These are phyloP conservation scores for Argyra leucocephala DNA, from an alignment of 2,888 invertebrate species.

Conservation along the genomic window DNA sequence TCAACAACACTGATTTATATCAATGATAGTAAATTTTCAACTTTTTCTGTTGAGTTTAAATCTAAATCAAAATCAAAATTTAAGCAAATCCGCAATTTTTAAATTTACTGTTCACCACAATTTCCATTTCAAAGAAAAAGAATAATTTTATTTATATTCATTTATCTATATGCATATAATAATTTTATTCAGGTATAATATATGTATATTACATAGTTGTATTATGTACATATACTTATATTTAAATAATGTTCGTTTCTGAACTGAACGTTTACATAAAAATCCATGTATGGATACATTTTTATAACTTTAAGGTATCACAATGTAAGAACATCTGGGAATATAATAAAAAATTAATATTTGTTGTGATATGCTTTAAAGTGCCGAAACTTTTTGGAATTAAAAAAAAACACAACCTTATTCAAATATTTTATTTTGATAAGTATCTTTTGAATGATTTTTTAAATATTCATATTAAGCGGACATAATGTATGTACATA, in stretches of 20 bases:
- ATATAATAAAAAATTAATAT: background rate
- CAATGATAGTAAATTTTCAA: too few species aligned
- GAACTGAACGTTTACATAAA: too few species aligned
- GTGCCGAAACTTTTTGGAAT: slow-evolving; percentile 6
- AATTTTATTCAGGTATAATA: too few species aligned
- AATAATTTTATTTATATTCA: background rate
- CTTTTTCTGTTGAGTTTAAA: background rate
- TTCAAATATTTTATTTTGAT: slow-evolving; percentile 1
- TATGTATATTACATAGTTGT: too few species aligned
- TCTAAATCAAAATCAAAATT: background rate
- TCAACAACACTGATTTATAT: too few species aligned
- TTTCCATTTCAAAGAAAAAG: background rate
- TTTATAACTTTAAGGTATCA: background rate
- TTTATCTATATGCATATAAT: background rate
- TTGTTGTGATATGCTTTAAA: slow-evolving; percentile 1
- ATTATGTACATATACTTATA: too few species aligned
- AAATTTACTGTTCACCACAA: slow-evolving; percentile 1
- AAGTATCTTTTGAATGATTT: slow-evolving; percentile 3
- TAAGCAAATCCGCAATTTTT: background rate
- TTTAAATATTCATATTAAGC: background rate
- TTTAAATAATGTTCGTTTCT: too few species aligned
- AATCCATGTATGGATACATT: background rate
- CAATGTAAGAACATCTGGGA: background rate
- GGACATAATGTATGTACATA: background rate
- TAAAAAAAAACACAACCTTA: background rate